Base-by-base conservation (phyloP, 1,140 invertebrate species). In the Pissodes strobi region DNA sequence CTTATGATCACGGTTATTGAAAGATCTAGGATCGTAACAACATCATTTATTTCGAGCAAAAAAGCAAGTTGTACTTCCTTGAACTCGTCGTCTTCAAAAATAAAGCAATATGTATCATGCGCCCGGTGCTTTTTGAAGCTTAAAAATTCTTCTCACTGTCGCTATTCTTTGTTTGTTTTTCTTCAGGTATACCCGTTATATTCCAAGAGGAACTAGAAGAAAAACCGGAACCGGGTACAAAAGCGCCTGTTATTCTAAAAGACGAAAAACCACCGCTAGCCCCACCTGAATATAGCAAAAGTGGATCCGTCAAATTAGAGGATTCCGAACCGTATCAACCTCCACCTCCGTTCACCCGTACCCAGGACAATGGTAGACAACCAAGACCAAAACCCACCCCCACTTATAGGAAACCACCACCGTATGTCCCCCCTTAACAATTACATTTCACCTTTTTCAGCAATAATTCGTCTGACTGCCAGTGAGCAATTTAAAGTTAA, bases 121-220 rank as follows among this genome's bases (percentile, higher is more conserved):
- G n/a, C n/a, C n/a, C n/a, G n/a, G n/a, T n/a, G n/a, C n/a, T n/a
- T n/a, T n/a, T n/a, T n/a, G n/a, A n/a, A n/a, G n/a, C n/a, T n/a
- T n/a, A n/a, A n/a, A n/a, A n/a, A n/a, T n/a, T n/a, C n/a, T n/a
- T n/a, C n/a, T n/a, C n/a, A n/a, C n/a, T n/a, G n/a, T n/a, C n/a
- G n/a, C n/a, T n/a, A n/a, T n/a, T n/a, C n/a, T n/a, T n/a, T n/a
- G n/a, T n/a, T n/a, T n/a, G n/a, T n/a, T n/a, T 38, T 27, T 43
- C 60, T 58, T 10, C 37, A 80, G 92, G 92, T 41, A 92, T 95
- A 70, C 95, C 95, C 0, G 92, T 97, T 4, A 97, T 97, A 68
- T 96, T 97, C 78, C 90, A 90, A 77, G 94, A 98, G 79, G 95
- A 98, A 76, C 81, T 96, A 10, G 93, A 95, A 68, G 94, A 97